Evolutionary conservation across 2,113 vertebrate genomes (phyloP).

Genomic region (Bungarus multicinctus): DNA sequence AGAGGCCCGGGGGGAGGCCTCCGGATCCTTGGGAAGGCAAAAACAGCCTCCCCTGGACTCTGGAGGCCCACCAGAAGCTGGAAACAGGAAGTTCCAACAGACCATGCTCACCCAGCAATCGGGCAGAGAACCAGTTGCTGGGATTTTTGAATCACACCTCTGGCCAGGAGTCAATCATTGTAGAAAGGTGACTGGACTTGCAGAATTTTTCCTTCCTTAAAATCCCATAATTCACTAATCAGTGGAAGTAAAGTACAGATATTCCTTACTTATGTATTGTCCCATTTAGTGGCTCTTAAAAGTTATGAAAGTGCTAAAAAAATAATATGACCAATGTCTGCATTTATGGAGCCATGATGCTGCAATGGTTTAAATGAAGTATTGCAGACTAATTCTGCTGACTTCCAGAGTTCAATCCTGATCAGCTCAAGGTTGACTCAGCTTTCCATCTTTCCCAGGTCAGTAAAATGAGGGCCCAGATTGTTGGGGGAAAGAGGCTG

Average conservation of each 20-base stretch:
- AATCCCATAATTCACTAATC: not conserved
- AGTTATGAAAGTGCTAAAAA: not conserved
- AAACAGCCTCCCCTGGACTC: no score
- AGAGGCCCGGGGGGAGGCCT: no score
- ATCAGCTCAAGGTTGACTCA: not conserved
- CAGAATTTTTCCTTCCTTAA: not conserved
- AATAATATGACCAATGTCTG: not conserved
- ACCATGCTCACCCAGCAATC: no score
- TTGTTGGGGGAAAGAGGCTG: not conserved
- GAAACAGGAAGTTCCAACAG: no score
- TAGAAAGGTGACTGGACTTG: not conserved
- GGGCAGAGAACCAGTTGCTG: no score
- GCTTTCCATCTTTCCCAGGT: not conserved
- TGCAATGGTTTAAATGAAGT: not conserved
- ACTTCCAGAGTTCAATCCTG: not conserved
- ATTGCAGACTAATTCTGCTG: not conserved
- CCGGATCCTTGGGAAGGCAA: no score
- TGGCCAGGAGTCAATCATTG: not conserved
- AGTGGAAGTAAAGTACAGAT: not conserved
- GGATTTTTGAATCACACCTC: no score
- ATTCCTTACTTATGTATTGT: not conserved
- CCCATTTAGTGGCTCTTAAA: not conserved
- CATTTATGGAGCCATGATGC: not conserved
- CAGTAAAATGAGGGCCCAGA: not conserved
- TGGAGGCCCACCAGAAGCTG: no score